A percentile compares a stretch with the other conserved stretches of the same genome.
Evolutionary conservation across 2,797 vertebrate genomes (phyloP).

Genomic region (Atherinosoma microstoma): DNA sequence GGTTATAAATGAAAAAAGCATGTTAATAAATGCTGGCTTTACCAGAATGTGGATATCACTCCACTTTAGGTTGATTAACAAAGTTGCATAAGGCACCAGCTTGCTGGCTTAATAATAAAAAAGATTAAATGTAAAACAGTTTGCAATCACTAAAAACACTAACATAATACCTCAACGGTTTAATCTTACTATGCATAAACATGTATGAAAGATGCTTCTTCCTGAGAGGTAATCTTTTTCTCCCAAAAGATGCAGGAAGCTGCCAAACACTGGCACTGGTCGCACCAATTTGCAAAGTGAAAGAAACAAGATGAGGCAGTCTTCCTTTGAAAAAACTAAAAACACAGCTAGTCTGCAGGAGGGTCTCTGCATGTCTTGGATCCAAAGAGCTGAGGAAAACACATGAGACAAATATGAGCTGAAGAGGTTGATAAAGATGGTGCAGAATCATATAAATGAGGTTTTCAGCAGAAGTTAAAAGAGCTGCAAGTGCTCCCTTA

Average conservation of each 20-base stretch:
- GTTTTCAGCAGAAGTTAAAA: not conserved
- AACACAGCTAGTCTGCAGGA: not conserved
- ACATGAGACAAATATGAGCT: not conserved
- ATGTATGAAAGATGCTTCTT: not conserved
- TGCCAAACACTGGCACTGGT: not conserved
- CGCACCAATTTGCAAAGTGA: not conserved
- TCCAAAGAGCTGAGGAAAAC: not conserved
- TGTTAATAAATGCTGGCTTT: not conserved
- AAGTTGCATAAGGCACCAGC: not conserved
- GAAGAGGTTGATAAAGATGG: slow-evolving; percentile 2
- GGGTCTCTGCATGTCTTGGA: not conserved
- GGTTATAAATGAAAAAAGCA: not conserved
- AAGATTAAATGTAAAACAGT: not conserved
- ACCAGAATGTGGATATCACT: not conserved
- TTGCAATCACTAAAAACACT: too few species aligned
- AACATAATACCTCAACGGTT: not conserved
- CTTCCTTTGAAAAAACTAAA: not conserved
- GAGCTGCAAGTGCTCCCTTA: not conserved
- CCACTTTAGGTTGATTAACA: not conserved
- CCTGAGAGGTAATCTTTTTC: not conserved
- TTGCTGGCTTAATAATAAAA: too few species aligned
- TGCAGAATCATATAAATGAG: not conserved
- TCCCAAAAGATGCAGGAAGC: not conserved
- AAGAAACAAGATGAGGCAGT: not conserved
- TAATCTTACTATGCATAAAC: not conserved